phyloP scores from a whole-genome alignment of 2,797 vertebrate species.

The Malurus leucopterus region DNA sequence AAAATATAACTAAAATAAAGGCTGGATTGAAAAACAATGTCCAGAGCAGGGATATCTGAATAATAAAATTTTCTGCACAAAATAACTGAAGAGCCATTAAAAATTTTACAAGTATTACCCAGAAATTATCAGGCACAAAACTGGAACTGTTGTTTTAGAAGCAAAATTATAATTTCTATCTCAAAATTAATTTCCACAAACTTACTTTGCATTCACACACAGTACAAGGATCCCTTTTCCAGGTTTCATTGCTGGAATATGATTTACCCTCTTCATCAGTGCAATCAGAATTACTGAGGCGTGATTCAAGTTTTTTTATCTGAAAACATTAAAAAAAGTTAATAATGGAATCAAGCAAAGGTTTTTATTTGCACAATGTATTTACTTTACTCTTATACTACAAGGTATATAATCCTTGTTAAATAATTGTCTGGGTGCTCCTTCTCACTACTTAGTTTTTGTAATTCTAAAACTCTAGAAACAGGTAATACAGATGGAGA shows the following conservation, averaged over 20 bases:
- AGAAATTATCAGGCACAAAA: not conserved
- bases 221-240: conserved; percentile 88
- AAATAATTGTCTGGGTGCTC: not conserved
- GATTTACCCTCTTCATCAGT: conserved; percentile 81
- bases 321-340: conserved; percentile 47
- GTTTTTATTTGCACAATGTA: not conserved
- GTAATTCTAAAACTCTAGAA: not conserved
- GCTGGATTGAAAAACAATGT: not conserved
- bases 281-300: conserved; percentile 87
- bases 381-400: not conserved
- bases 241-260: conserved; percentile 79
- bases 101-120: not conserved
- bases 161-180: not conserved
- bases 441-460: not conserved
- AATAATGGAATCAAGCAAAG: not conserved
- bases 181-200: not conserved
- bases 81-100: not conserved
- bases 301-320: conserved; percentile 95
- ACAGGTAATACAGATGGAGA: not conserved
- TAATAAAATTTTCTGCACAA: not conserved
- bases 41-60: not conserved
- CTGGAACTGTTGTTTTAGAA: not conserved
- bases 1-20: not conserved
- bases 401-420: not conserved
- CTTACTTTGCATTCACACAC: conserved; percentile 90